A percentile compares a stretch with the other conserved stretches of the same genome.
phyloP scores from a whole-genome alignment of 92 coral and sea anemone species.

The Isaurus tuberculatus region DNA sequence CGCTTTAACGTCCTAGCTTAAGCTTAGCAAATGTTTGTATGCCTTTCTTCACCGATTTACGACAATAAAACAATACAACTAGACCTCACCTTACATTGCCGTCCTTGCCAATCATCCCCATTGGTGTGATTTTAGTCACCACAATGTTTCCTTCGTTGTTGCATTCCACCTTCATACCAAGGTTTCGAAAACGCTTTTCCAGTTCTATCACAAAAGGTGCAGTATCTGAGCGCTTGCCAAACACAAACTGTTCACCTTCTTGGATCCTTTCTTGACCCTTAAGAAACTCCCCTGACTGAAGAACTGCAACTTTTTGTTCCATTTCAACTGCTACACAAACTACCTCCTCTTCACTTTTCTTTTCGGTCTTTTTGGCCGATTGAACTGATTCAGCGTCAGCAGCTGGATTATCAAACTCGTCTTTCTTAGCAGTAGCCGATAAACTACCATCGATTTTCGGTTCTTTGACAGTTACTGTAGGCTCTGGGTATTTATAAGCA shows the following conservation, averaged over 20 bases:
- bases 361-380: not conserved
- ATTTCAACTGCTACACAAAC: not conserved
- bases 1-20: too few relatives aligned
- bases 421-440: not conserved
- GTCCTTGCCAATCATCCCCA: slow-evolving; percentile 93
- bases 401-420: not conserved
- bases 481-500: not conserved
- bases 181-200: slow-evolving; percentile 82
- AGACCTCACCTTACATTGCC: slow-evolving; percentile 81
- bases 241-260: slow-evolving; percentile 41
- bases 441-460: not conserved
- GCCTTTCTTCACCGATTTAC: too few relatives aligned
- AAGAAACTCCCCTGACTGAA: not conserved
- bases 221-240: slow-evolving; percentile 84
- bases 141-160: slow-evolving; percentile 64
- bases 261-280: not conserved
- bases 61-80: not conserved
- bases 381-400: not conserved
- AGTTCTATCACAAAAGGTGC: slow-evolving; percentile 85
- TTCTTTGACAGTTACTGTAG: slow-evolving; percentile 3
- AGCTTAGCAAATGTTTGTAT: too few relatives aligned
- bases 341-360: not conserved
- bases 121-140: slow-evolving; percentile 77
- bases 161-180: slow-evolving; percentile 77
- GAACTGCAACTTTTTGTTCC: not conserved